Conservation (phyloP, 2,888 invertebrate genomes). For the Sinodicranocentrus sp. region DNA sequence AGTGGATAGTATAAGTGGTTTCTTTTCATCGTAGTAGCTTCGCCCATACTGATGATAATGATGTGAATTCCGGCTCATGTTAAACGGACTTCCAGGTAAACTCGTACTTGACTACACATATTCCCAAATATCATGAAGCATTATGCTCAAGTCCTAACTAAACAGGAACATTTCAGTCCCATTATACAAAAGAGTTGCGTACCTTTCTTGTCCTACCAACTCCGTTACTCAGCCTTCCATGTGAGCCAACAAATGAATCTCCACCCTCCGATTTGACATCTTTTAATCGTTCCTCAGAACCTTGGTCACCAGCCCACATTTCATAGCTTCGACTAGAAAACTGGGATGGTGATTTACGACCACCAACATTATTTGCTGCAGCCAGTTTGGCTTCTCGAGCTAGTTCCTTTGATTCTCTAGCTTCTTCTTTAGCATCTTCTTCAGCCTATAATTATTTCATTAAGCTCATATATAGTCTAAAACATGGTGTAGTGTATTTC, state of each 20-base stretch:
- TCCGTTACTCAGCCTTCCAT: conserved; percentile 77
- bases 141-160: no score
- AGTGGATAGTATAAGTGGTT: conserved; percentile 95
- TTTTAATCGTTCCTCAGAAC: conserved; percentile 86
- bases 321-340: conserved; percentile 96
- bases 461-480: no score
- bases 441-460: conserved; percentile 83
- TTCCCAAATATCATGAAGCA: no score
- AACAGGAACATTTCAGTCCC: no score
- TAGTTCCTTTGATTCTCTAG: conserved; percentile 83
- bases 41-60: conserved; percentile 91
- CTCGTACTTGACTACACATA: conserved; percentile 92
- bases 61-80: conserved; percentile 91
- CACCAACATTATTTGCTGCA: conserved; percentile 79
- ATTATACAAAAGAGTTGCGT: no score
- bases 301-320: conserved; percentile 92
- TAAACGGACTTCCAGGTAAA: conserved; percentile 98
- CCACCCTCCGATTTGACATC: conserved; percentile 91
- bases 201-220: conserved; percentile 89
- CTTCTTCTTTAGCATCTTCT: conserved; percentile 87
- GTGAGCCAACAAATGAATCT: conserved; percentile 89
- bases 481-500: no score
- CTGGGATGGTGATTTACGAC: conserved; percentile 94
- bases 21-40: conserved; percentile 89
- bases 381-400: conserved; percentile 81